Evolutionary conservation across 2,888 invertebrate genomes (phyloP), one percentile per base, ranked within the genome.

Genomic region (Parnassius mnemosyne): DNA sequence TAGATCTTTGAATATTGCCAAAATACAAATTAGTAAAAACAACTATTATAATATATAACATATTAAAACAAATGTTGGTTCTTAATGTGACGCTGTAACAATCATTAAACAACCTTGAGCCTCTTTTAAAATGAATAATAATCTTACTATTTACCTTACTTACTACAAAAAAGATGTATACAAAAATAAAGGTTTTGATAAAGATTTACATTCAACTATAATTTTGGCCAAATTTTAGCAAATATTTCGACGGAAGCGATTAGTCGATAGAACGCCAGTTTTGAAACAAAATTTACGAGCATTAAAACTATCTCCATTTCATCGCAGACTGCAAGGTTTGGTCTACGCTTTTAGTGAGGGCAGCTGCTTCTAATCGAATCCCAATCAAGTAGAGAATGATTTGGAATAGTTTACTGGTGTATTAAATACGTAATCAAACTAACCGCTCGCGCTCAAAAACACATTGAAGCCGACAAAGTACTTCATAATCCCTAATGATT

Each of bases 241-340:
- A 85, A 84, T 82, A 81, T 72, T 74, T 75, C 71, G 76, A 74
- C 76, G 77, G 80, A 79, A 84, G 79, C 84, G 85, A 88, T 88
- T 87, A 84, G 83, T 83, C 78, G 82, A 84, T 84, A 81, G 83
- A 77, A 78, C 80, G 81, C 69, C 75, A 82, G 82, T 76, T 79
- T 81, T 79, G 76, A 74, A 84, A 86, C 81, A 73, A 87, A 89
- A 89, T 89, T 89, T 89, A 88, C 83, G 87, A 83, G 84, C 84
- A 84, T 89, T 88, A 89, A 87, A 89, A 89, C 89, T 89, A 89
- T 87, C 84, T 89, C 83, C 79, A 83, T 84, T 88, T 82, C 84
- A 86, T 84, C 84, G 80, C 69, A 73, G 78, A 79, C 80, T 82
- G 74, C 78, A 81, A 80, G 81, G 82, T 77, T 83, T 79, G 77